Evolutionary conservation across 2,888 invertebrate species (phyloP).

Genomic region (Troides helena): DNA sequence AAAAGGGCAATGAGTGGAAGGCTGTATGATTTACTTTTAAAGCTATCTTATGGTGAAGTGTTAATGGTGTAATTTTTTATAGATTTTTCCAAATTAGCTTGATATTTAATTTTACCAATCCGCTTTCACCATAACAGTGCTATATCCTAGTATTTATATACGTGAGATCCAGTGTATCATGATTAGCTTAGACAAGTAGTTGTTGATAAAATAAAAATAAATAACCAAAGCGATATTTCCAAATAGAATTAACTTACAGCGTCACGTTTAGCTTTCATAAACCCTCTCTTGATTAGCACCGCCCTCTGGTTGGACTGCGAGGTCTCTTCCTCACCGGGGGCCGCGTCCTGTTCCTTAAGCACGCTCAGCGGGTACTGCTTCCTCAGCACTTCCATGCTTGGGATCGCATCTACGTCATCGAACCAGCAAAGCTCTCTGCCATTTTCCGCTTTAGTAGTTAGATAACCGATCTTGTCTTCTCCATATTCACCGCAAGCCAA

Average conservation of each 20-base stretch:
- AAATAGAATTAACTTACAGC: slow-evolving; percentile 68
- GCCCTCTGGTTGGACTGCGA: slow-evolving; percentile 85
- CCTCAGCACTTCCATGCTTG: slow-evolving; percentile 80
- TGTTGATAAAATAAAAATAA: no score
- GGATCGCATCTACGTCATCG: slow-evolving; percentile 77
- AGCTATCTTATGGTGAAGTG: no score
- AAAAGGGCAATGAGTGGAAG: no score
- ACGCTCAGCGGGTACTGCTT: slow-evolving; percentile 77
- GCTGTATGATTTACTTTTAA: no score
- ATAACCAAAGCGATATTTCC: no score
- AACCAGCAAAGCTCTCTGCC: slow-evolving; percentile 86
- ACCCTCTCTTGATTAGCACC: slow-evolving; percentile 85
- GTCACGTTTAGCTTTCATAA: slow-evolving; percentile 87
- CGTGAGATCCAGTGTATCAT: no score
- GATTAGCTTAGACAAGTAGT: no score
- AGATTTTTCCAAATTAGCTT: no score
- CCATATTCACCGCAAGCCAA: slow-evolving; percentile 95
- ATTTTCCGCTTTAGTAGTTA: slow-evolving; percentile 85
- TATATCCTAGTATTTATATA: no score
- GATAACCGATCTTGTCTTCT: slow-evolving; percentile 84
- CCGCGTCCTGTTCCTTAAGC: slow-evolving; percentile 62
- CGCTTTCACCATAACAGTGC: no score
- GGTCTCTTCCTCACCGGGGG: slow-evolving; percentile 83
- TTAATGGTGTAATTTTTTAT: no score
- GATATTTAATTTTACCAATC: no score